Conservation (phyloP, 2,888 invertebrate genomes). For the Drosophila percnosoma region DNA sequence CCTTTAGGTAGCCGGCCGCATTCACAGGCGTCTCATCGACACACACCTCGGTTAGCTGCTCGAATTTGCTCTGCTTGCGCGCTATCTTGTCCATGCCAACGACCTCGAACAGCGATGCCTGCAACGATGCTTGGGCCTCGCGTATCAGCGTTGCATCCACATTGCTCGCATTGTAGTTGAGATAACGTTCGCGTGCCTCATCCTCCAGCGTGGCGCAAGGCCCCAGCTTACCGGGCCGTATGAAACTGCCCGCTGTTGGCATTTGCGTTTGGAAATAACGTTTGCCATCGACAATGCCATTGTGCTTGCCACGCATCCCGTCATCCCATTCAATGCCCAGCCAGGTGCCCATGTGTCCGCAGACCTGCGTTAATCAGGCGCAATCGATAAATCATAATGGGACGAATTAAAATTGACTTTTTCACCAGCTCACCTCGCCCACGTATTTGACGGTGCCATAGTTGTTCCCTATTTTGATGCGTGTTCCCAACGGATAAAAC, state of each 20-base stretch:
- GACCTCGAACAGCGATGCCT: conserved; percentile 93
- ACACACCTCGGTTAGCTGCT: conserved; percentile 82
- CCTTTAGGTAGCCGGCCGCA: conserved; percentile 88
- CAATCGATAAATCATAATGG: neutral
- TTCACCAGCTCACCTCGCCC: conserved; percentile 86
- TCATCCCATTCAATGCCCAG: conserved; percentile 99
- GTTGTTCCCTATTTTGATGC: conserved; percentile 82
- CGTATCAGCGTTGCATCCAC: conserved; percentile 87
- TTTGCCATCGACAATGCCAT: conserved; percentile 92
- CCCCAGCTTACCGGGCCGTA: conserved; percentile 92
- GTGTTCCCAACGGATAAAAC: conserved; percentile 82
- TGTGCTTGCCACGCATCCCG: conserved; percentile 94
- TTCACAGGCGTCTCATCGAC: conserved; percentile 86
- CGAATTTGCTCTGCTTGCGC: conserved; percentile 86
- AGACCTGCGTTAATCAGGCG: conserved; percentile 83
- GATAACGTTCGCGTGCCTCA: conserved; percentile 90
- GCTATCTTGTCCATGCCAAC: conserved; percentile 95
- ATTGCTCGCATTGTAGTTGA: conserved; percentile 83
- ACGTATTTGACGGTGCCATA: conserved; percentile 90
- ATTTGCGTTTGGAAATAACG: conserved; percentile 92
- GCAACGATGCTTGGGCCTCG: conserved; percentile 89
- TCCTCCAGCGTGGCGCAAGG: conserved; percentile 90
- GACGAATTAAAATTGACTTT: neutral
- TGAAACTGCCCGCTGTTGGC: conserved; percentile 94
- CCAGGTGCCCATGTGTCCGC: conserved; percentile 91